Percentiles rank a stretch among this genome's conserved stretches.
phyloP scores from a whole-genome alignment of 92 coral and sea anemone species.

The Isaurus tuberculatus region DNA sequence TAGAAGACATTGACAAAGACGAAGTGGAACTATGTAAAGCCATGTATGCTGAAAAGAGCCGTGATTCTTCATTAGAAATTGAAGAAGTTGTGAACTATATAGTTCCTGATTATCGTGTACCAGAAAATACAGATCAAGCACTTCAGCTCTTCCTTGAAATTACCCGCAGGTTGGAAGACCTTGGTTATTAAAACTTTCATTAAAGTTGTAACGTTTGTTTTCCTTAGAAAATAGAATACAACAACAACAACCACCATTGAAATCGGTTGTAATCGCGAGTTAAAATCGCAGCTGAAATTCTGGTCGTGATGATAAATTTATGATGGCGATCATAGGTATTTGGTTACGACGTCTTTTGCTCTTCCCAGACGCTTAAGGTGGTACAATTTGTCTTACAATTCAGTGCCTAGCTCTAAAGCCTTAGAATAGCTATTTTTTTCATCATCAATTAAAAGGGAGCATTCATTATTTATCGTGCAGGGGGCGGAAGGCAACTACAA shows the following conservation, averaged over 20 bases:
- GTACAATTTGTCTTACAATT: neutral
- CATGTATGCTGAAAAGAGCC: too few relatives aligned
- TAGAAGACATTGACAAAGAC: too few relatives aligned
- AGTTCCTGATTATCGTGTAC: conserved; percentile 20
- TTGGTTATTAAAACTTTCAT: conserved; percentile 4
- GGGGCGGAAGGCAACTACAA: neutral
- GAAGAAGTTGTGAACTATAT: conserved; percentile 26
- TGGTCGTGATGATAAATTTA: neutral
- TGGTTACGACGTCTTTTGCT: neutral
- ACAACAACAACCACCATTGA: neutral
- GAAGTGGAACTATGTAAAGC: too few relatives aligned
- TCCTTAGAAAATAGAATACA: neutral
- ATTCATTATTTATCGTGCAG: neutral
- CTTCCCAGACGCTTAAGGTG: neutral
- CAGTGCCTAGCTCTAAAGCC: neutral
- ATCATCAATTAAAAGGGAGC: neutral
- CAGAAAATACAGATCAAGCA: conserved; percentile 33
- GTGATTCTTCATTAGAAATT: too few relatives aligned
- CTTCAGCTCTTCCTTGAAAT: conserved; percentile 19
- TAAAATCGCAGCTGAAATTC: neutral
- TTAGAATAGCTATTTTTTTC: neutral
- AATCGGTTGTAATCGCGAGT: neutral
- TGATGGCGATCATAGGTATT: neutral
- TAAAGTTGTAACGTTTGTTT: neutral
- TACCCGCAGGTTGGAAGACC: conserved; percentile 7